Percentiles rank a stretch among this genome's conserved stretches.
Conservation (phyloP, 2,113 vertebrate species). For the Brachypodius melanocephalos region DNA sequence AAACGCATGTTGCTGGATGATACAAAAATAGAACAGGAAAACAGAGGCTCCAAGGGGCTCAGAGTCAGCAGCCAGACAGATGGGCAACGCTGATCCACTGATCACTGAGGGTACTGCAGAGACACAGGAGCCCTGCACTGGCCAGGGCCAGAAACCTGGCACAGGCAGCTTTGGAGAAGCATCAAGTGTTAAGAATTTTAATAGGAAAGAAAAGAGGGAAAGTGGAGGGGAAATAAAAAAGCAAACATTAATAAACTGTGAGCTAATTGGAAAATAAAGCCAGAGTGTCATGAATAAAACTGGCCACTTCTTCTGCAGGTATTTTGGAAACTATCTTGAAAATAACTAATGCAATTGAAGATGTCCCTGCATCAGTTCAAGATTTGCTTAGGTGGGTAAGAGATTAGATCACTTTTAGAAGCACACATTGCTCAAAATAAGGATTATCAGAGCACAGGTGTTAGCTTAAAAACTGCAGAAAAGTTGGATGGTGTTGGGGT, state of each 20-base stretch:
- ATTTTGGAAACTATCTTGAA: not conserved
- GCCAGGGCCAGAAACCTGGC: not conserved
- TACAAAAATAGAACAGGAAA: conserved; percentile 69
- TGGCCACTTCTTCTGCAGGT: not conserved
- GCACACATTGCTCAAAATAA: not conserved
- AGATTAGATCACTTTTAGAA: not conserved
- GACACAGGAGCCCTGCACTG: not conserved
- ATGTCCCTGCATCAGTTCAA: not conserved
- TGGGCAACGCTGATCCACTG: conserved; percentile 56
- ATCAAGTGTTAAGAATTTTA: not conserved
- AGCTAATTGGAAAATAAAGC: not conserved
- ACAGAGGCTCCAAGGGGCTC: conserved; percentile 63
- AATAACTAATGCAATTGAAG: not conserved
- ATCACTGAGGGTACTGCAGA: conserved; percentile 50
- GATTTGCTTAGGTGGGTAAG: not conserved
- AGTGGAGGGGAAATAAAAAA: not conserved
- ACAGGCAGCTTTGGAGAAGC: not conserved
- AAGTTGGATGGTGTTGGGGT: not conserved
- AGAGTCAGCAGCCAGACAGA: conserved; percentile 69
- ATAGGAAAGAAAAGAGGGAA: not conserved
- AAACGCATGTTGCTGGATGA: conserved; percentile 75
- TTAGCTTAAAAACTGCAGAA: not conserved
- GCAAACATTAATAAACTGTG: not conserved
- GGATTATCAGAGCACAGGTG: not conserved
- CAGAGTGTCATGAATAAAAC: not conserved